These are phyloP conservation scores for Stegastes partitus DNA, from an alignment of 2,113 vertebrate species.

Conservation along the genomic window DNA sequence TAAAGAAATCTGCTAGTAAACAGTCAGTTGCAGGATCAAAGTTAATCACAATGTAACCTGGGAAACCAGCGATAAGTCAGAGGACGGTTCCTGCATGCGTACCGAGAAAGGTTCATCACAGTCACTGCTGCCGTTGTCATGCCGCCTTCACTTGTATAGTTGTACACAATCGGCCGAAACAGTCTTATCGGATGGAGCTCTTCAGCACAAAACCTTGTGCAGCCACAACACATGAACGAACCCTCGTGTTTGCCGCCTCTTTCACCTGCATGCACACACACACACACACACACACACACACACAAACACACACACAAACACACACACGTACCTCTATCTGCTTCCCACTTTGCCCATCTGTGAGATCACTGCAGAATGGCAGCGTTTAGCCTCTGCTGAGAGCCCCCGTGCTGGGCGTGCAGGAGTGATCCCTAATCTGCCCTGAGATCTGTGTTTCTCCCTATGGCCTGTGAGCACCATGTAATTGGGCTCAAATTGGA, in stretches of 20 bases:
- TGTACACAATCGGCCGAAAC: constrained; percentile 42
- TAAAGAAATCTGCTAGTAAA: too few species aligned
- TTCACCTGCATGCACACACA: constrained; percentile 7
- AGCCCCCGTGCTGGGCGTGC: constrained; percentile 36
- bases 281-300: constrained; percentile 18
- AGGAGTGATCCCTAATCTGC: constrained; percentile 67
- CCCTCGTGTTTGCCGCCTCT: not conserved
- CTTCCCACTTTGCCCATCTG: constrained; percentile 37
- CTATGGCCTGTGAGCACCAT: constrained; percentile 64
- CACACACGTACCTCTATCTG: constrained; percentile 12
- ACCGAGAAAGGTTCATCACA: not conserved
- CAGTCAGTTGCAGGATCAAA: too few species aligned
- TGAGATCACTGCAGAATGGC: constrained; percentile 49
- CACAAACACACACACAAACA: not conserved
- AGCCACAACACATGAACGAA: constrained; percentile 8
- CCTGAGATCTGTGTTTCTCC: constrained; percentile 72
- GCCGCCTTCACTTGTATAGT: constrained; percentile 30
- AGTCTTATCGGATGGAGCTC: constrained; percentile 44
- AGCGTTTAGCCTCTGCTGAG: constrained; percentile 62
- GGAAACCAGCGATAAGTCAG: not conserved
- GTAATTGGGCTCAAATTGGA: constrained; percentile 76
- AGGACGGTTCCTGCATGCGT: not conserved
- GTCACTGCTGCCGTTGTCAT: constrained; percentile 21
- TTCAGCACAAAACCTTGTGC: constrained; percentile 21
- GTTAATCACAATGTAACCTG: too few species aligned